Evolutionary conservation across 2,888 invertebrate genomes (phyloP), one percentile per base, ranked within the genome.

Genomic region (Dendrolimus houi): DNA sequence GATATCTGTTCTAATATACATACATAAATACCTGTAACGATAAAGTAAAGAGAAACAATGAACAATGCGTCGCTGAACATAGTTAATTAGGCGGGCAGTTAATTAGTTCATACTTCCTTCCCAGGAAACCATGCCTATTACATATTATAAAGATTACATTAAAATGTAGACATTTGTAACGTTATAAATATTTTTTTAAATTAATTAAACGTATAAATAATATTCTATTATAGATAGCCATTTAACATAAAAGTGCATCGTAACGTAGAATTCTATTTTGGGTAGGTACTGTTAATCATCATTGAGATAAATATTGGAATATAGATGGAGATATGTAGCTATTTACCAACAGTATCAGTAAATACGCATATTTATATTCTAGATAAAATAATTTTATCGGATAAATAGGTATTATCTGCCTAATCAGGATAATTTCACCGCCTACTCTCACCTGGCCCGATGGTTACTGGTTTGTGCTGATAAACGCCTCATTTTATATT

Each of bases 311-410:
- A 29, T 29, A 29, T 29, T 29, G 29, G 29, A 29, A 29, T 29
- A 29, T 29, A 29, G 6, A 29, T 8, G 40, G 13, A 41, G 56
- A 56, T 56, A 47, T 56, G 52, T 12, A 54, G 55, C 41, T 54
- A 61, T 55, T 53, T 61, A 56, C 53, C 54, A 10, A 47, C 12
- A 13, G 52, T 59, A 63, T 63, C 58, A 59, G 58, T 57, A 57
- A 17, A 56, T 47, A 47, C 29, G 12, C 55, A 61, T 56, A 55
- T 41, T 29, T 29, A 54, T 59, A 58, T 63, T 56, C 59, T 58
- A 41, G 40, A 59, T 14, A 47, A 47, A 47, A 47, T 10, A 47
- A 54, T 52, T 29, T 29, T 29, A 40, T 57, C 54, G 7, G 41
- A 56, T 57, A 61, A 55, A 41, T 60, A 54, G 9, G 29, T 29